Evolutionary conservation across 2,797 vertebrate genomes (phyloP), one percentile per base, ranked within the genome.

Genomic region (Clangula hyemalis): DNA sequence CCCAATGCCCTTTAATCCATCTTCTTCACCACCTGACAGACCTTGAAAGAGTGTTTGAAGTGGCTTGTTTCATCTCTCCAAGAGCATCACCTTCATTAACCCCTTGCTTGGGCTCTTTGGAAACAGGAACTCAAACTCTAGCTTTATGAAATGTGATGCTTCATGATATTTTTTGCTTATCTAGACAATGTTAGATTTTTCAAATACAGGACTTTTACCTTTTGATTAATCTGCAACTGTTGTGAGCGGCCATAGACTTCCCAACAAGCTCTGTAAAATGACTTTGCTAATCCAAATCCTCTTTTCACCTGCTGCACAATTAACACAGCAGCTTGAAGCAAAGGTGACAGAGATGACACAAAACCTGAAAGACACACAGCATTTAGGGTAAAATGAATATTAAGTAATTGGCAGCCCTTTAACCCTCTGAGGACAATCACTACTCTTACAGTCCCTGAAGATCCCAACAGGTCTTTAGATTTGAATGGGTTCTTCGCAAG

Each of bases 201-300:
- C 39, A 86, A 65, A 73, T 8, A 24, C 1, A 88, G 66, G 22
- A 75, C 8, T 86, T 94, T 69, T 97, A 99, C 99, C 99, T 98
- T 98, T 68, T 98, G 98, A 85, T 96, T 98, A 87, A 97, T 79
- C 22, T 97, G 91, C 49, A 98, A 98, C 58, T 98, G 98, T 45
- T 99, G 99, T 76, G 98, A 98, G 62, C 95, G 79, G 13, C 98
- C 98, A 90, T 99, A 99, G 2, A 98, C 98, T 91, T 99, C 98
- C 90, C 97, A 97, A 95, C 99, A 99, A 51, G 98, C 98, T 77
- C 98, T 98, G 91, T 98, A 98, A 97, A 99, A 98, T 51, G 99
- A 98, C 32, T 98, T 98, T 54, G 98, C 98, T 84, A 99, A 96
- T 89, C 98, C 98, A 84, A 99, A 95, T 14, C 99, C 99, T 95